Base-by-base conservation (phyloP, 1,140 invertebrate species). In the Hestina assimilis region DNA sequence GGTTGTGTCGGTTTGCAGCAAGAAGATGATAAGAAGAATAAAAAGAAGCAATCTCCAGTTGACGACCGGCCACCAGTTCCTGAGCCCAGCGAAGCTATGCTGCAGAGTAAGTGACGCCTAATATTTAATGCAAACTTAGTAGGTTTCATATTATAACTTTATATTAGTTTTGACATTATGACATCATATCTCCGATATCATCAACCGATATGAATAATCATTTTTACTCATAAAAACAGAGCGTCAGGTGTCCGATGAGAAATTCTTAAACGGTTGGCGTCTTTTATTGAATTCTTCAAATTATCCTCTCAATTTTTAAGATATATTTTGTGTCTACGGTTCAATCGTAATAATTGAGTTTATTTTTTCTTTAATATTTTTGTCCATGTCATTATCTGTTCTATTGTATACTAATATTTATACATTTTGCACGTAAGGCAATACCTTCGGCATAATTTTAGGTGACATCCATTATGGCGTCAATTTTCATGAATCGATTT, bases 11-110 rank as follows among this genome's bases (percentile, higher is more conserved):
- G 62, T 66, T 74, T 70, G 56, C 84, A 87, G 84, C 72, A 75
- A 65, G 82, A 87, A 42, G 84, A 87, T 75, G 82, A 87, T 57
- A 85, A 87, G 56, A 87, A 83, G 61, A 84, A 57, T 55, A 86
- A 84, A 63, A 87, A 87, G 63, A 74, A 82, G 62, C 78, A 72
- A 50, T 77, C 82, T 33, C 84, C 84, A 0, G 74, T 79, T 19
- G 84, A 87, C 57, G 82, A 87, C 4, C 64, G 82, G 29, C 84
- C 84, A 1, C 26, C 66, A 1, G 84, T 87, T 4, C 84, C 84
- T 0, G 74, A 81, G 12, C 84, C 84, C 20, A 87, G 84, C 42
- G 84, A 87, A 69, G 79, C 84, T 20, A 84, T 85, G 73, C 82
- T 87, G 46, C 81, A 87, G 54, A 87, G 84, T 87, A 47, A 85